Percentiles rank a stretch among this genome's conserved stretches.
Conservation (phyloP, 2,113 vertebrate genomes). For the Octodon degus region DNA sequence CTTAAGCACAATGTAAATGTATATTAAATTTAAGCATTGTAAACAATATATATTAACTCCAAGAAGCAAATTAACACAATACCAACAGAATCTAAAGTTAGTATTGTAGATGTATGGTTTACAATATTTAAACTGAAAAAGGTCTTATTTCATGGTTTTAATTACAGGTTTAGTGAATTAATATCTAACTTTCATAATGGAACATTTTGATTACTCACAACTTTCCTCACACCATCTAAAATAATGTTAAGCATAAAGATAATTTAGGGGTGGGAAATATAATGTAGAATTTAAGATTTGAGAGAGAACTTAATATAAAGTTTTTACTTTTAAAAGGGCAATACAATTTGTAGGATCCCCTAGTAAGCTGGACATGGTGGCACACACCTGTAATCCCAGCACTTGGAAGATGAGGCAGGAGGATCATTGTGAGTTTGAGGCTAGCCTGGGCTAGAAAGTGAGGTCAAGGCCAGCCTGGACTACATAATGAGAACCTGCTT, state of each 20-base stretch:
- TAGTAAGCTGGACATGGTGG: not conserved
- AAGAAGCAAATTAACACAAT: constrained; percentile 33
- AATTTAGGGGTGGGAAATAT: not conserved
- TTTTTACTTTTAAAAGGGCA: not conserved
- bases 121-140: constrained; percentile 50
- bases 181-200: constrained; percentile 44
- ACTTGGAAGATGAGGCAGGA: not conserved
- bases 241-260: constrained; percentile 55
- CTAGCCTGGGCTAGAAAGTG: not conserved
- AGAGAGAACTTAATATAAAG: constrained; percentile 46
- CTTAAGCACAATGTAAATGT: constrained; percentile 55
- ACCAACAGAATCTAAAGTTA: constrained; percentile 23
- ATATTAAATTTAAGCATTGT: constrained; percentile 39
- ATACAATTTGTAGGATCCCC: constrained; percentile 26
- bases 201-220: constrained; percentile 15
- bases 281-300: constrained; percentile 50
- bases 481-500: not conserved
- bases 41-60: constrained; percentile 40
- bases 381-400: not conserved
- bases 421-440: not conserved
- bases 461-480: not conserved
- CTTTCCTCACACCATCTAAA: constrained; percentile 47
- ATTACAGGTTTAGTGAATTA: constrained; percentile 47
- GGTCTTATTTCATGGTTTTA: constrained; percentile 31
- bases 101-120: not conserved